Evolutionary conservation across 2,113 vertebrate species (phyloP).

Genomic region (Emydura subglobosa): DNA sequence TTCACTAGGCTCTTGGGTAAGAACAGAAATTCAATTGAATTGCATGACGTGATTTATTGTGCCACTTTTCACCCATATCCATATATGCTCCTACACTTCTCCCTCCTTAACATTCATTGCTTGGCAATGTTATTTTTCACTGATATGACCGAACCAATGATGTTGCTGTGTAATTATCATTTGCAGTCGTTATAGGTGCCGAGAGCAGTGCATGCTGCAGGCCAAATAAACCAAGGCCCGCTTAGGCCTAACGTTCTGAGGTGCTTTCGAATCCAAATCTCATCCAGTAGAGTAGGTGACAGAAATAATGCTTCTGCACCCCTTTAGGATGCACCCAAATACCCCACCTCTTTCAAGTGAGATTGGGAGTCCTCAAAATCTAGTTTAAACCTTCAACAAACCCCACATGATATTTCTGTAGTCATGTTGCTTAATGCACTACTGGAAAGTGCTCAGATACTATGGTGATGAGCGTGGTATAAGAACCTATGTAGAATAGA

Average conservation of each 20-base stretch:
- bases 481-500: neutral
- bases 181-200: neutral
- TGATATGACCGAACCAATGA: accelerated
- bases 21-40: neutral
- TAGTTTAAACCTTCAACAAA: neutral
- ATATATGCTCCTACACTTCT: neutral
- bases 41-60: accelerated
- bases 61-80: neutral
- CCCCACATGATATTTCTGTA: neutral
- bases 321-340: neutral
- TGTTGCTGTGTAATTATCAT: neutral
- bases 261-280: neutral
- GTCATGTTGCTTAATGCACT: neutral
- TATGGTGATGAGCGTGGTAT: neutral
- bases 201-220: neutral
- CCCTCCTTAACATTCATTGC: neutral
- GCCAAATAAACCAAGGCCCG: neutral
- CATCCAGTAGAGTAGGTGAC: accelerated
- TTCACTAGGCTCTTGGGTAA: neutral
- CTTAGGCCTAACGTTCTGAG: neutral
- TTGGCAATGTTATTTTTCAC: neutral
- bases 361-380: neutral
- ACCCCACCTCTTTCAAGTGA: accelerated
- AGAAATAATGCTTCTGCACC: accelerated
- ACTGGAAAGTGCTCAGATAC: neutral